Conservation (phyloP, 2,888 invertebrate genomes). For the Melangyna quadrimaculata region DNA sequence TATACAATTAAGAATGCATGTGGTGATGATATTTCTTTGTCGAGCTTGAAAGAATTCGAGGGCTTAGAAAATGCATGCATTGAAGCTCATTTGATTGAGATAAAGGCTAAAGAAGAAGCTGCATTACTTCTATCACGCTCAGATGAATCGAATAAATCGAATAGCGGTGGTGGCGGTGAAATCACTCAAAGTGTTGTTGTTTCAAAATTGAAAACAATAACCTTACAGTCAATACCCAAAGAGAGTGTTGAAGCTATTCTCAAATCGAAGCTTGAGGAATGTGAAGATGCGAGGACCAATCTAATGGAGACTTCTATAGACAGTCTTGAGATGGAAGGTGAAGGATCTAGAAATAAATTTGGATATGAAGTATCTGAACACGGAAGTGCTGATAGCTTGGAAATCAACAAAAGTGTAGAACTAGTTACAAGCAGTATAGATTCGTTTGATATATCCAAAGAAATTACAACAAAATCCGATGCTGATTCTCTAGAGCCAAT, state of each 20-base stretch:
- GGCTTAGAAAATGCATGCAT: conserved; percentile 93
- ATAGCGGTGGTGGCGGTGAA: conserved; percentile 74
- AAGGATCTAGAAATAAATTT: conserved; percentile 24
- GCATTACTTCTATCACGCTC: conserved; percentile 85
- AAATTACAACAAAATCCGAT: conserved; percentile 78
- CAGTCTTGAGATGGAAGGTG: conserved; percentile 82
- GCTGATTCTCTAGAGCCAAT: conserved; percentile 80
- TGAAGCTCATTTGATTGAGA: conserved; percentile 91
- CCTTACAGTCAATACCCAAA: conserved; percentile 75
- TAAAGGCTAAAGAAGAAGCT: conserved; percentile 92
- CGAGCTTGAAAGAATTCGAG: conserved; percentile 96
- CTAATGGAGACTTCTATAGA: conserved; percentile 85
- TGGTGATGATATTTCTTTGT: conserved; percentile 92
- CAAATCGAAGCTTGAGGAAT: conserved; percentile 80
- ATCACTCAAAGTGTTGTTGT: conserved; percentile 73
- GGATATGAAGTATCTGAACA: conserved; percentile 82
- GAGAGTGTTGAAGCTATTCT: conserved; percentile 78
- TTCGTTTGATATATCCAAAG: conserved; percentile 81
- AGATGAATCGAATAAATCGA: conserved; percentile 81
- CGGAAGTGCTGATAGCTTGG: conserved; percentile 86
- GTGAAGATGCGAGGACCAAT: conserved; percentile 79
- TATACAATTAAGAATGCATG: conserved; percentile 87
- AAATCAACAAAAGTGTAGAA: conserved; percentile 83
- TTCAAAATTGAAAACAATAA: conserved; percentile 75
- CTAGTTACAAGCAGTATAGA: conserved; percentile 84